Evolutionary conservation across 2,888 invertebrate species (phyloP), one percentile per base, ranked within the genome.

Genomic region (Rhamphomyia laevipes): DNA sequence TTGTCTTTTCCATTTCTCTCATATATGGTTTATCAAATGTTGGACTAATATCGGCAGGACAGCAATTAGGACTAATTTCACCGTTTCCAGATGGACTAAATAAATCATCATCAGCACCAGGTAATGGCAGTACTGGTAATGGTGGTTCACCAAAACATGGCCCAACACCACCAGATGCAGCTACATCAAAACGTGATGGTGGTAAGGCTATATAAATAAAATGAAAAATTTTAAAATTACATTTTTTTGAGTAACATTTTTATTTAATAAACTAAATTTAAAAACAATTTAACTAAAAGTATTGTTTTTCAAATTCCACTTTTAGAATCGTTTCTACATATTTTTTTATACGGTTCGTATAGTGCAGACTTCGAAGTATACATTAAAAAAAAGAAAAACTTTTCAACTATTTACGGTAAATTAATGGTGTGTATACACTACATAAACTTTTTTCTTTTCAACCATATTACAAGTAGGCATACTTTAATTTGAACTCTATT

Each of bases 1-100:
- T 84, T 63, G 92, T 89, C 72, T 89, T 89, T 72, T 92, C 91
- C 79, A 90, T 84, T 73, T 88, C 88, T 67, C 85, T 80, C 58
- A 86, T 78, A 60, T 80, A 82, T 54, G 85, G 81, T 70, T 86
- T 85, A 62, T 89, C 88, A 68, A 86, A 84, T 61, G 86, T 84
- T 55, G 88, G 86, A 71, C 86, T 86, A 48, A 76, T 73, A 61
- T 81, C 81, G 57, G 77, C 70, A 55, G 74, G 76, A 58, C 67
- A 71, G 53, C 67, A 70, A 51, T 63, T 66, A 57, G 79, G 78
- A 57, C 80, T 80, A 49, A 71, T 59, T 56, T 74, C 73, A 52
- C 68, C 72, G 60, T 74, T 73, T 48, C 71, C 71, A 53, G 80
- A 82, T 58, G 87, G 82, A 62, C 86, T 86, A 68, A 86, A 88